phyloP scores from a whole-genome alignment of 92 coral and sea anemone genomes.

The Umimayanthus kanabou region DNA sequence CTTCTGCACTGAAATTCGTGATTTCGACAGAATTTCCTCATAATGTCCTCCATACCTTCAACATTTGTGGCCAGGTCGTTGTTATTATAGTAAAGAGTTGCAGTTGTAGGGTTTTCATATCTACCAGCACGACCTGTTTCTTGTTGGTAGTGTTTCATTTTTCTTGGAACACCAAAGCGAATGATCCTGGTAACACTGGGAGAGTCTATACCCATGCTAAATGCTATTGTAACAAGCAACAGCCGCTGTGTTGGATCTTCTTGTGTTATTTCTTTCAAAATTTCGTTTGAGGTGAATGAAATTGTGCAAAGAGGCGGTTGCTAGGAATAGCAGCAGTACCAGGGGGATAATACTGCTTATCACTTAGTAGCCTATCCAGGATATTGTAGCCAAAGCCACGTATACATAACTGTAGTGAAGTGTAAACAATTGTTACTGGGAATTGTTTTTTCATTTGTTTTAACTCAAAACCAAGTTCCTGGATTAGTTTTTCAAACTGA shows the following conservation, averaged over 20 bases:
- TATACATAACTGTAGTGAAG: constrained; percentile 31
- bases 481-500: neutral
- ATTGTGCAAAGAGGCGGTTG: neutral
- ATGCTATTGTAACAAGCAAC: neutral
- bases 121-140: constrained; percentile 44
- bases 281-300: neutral
- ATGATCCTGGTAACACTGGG: constrained; percentile 10
- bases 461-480: neutral
- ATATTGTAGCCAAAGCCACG: constrained; percentile 38
- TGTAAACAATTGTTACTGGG: constrained; percentile 24
- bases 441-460: constrained; percentile 21
- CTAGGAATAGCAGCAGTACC: constrained; percentile 13
- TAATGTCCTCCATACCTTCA: constrained; percentile 33
- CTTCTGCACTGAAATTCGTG: constrained; percentile 3
- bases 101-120: constrained; percentile 27
- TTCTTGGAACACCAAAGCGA: constrained; percentile 28
- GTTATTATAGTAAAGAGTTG: constrained; percentile 30
- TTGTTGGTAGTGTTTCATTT: constrained; percentile 25
- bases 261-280: neutral
- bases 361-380: constrained; percentile 12
- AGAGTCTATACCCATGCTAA: constrained; percentile 32
- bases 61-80: constrained; percentile 32
- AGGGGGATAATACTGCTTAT: constrained; percentile 25
- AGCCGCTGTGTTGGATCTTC: neutral
- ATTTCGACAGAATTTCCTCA: constrained; percentile 17